Evolutionary conservation across 37 sponge, comb jelly and placozoan genomes (phyloP).

Genomic region (Eunapius fragilis): DNA sequence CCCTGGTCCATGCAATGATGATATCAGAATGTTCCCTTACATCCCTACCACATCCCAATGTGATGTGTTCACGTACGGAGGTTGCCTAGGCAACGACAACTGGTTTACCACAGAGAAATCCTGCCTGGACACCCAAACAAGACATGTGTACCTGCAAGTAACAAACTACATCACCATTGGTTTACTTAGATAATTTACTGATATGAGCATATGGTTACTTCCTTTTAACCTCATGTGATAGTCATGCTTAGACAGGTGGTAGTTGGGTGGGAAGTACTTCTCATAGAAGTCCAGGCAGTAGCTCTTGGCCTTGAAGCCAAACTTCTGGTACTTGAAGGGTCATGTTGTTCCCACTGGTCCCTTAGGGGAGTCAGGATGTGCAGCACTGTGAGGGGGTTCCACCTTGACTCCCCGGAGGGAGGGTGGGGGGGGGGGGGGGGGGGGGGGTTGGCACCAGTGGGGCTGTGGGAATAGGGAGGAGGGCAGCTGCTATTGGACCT

Average conservation of each 20-base stretch:
- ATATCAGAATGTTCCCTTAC: not conserved
- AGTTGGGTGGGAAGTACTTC: slow-evolving; percentile 66
- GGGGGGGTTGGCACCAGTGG: too few species aligned
- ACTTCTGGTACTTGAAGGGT: slow-evolving; percentile 89
- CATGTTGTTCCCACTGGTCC: slow-evolving; percentile 91
- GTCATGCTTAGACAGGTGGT: slow-evolving; percentile 73
- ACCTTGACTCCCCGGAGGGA: too few species aligned
- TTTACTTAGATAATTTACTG: not conserved
- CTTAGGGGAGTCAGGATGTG: too few species aligned
- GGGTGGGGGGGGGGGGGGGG: too few species aligned
- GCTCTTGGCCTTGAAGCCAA: slow-evolving; percentile 85
- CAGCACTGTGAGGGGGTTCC: too few species aligned
- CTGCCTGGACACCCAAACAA: not conserved
- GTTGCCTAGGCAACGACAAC: slow-evolving; percentile 32
- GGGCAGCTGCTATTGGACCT: too few species aligned
- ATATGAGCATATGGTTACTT: not conserved
- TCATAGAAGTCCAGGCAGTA: slow-evolving; percentile 82
- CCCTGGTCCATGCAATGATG: slow-evolving; percentile 22
- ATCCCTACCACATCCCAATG: not conserved
- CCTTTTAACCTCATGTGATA: slow-evolving; percentile 77
- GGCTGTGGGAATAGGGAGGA: too few species aligned
- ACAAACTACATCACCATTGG: not conserved
- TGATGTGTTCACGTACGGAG: slow-evolving; percentile 23
- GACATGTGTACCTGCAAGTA: too few species aligned
- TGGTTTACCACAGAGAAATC: too few species aligned